phyloP scores from a whole-genome alignment of 2,797 vertebrate genomes.

The Tenualosa ilisha region DNA sequence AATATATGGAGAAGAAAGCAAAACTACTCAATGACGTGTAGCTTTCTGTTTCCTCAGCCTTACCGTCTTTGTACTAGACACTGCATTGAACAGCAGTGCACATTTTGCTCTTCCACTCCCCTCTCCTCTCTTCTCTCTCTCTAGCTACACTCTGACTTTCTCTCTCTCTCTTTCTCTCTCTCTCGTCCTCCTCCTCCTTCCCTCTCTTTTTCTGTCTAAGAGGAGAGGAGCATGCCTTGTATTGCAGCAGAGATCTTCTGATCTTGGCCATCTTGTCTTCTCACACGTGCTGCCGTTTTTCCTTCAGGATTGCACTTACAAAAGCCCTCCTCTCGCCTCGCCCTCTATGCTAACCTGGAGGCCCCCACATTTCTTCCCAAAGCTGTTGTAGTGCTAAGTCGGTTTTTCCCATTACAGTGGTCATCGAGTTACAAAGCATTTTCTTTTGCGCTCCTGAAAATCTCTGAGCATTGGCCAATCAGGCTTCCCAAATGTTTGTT shows the following conservation, averaged over 20 bases:
- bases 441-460: background rate
- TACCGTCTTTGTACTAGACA: slow-evolving; percentile 66
- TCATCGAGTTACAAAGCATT: background rate
- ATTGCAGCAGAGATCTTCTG: background rate
- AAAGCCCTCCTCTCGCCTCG: background rate
- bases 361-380: background rate
- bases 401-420: background rate
- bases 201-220: background rate
- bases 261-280: slow-evolving; percentile 33
- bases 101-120: background rate
- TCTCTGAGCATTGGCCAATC: background rate
- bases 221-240: background rate
- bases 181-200: background rate
- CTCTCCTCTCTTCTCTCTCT: slow-evolving; percentile 47
- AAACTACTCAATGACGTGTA: slow-evolving; percentile 49
- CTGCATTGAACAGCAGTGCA: slow-evolving; percentile 44
- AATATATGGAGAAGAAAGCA: background rate
- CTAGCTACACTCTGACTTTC: slow-evolving; percentile 12
- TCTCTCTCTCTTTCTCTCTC: background rate
- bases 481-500: background rate
- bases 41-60: slow-evolving; percentile 57
- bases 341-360: background rate
- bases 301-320: slow-evolving; percentile 38
- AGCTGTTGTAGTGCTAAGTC: background rate
- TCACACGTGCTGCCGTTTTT: background rate